Evolutionary conservation across 2,797 vertebrate genomes (phyloP).

Genomic region (Ficedula albicollis): DNA sequence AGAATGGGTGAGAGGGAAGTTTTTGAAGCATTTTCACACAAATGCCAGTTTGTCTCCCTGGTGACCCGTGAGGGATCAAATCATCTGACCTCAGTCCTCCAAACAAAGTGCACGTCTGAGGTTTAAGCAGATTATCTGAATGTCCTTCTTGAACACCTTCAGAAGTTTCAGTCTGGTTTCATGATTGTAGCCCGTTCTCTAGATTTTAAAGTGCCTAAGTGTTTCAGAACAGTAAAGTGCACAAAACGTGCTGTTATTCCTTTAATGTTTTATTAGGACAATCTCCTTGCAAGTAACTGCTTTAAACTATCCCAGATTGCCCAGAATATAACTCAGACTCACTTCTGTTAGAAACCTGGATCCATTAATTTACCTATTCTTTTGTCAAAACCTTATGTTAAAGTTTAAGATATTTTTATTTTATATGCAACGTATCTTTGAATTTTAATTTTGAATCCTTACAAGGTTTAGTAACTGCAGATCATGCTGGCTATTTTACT

Average conservation of each 20-base stretch:
- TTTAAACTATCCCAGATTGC: not conserved
- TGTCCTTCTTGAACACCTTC: not conserved
- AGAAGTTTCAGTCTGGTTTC: not conserved
- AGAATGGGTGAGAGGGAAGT: not conserved
- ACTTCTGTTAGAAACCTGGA: not conserved
- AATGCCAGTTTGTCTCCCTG: not conserved
- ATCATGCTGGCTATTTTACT: not conserved
- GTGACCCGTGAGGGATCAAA: not conserved
- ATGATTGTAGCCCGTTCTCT: not conserved
- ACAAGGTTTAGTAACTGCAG: not conserved
- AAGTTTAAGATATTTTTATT: not conserved
- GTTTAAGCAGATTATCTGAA: not conserved
- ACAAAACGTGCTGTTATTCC: not conserved
- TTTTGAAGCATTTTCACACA: not conserved
- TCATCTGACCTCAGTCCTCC: not conserved
- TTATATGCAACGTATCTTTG: not conserved
- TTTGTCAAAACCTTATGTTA: not conserved
- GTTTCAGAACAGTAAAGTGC: not conserved
- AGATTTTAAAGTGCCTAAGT: not conserved
- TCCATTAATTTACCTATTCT: not conserved
- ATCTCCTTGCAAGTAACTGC: not conserved
- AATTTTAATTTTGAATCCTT: conserved; percentile 14
- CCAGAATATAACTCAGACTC: not conserved
- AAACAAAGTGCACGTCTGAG: not conserved
- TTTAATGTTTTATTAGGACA: not conserved